Evolutionary conservation across 2,797 vertebrate genomes (phyloP).

Genomic region (Pantherophis vulpinus): DNA sequence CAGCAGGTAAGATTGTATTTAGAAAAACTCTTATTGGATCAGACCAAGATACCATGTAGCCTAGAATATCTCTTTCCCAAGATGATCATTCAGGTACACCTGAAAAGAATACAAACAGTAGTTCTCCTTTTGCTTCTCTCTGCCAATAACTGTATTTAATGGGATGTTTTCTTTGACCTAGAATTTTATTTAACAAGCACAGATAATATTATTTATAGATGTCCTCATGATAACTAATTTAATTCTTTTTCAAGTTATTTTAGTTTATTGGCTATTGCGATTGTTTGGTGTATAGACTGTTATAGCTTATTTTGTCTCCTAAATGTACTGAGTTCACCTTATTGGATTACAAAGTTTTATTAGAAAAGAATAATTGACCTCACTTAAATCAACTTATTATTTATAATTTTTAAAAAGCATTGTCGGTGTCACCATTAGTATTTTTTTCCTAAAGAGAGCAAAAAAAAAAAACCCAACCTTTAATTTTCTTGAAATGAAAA

Average conservation of each 20-base stretch:
- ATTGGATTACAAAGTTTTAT: neutral
- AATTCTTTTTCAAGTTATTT: neutral
- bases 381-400: neutral
- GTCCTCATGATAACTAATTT: neutral
- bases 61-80: neutral
- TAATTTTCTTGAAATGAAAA: neutral
- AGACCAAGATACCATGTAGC: neutral
- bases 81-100: neutral
- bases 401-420: neutral
- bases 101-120: neutral
- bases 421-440: neutral
- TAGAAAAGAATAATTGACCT: neutral
- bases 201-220: neutral
- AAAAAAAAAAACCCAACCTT: neutral
- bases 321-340: neutral
- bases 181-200: neutral
- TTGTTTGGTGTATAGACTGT: neutral
- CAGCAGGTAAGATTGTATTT: constrained; percentile 73
- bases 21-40: neutral
- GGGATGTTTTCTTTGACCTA: neutral
- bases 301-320: neutral
- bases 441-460: neutral
- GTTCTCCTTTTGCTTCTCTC: neutral
- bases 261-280: neutral
- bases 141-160: neutral